Percentiles rank a stretch among this genome's conserved stretches.
phyloP scores from a whole-genome alignment of 1,140 invertebrate genomes.

The Chlorops oryzae region DNA sequence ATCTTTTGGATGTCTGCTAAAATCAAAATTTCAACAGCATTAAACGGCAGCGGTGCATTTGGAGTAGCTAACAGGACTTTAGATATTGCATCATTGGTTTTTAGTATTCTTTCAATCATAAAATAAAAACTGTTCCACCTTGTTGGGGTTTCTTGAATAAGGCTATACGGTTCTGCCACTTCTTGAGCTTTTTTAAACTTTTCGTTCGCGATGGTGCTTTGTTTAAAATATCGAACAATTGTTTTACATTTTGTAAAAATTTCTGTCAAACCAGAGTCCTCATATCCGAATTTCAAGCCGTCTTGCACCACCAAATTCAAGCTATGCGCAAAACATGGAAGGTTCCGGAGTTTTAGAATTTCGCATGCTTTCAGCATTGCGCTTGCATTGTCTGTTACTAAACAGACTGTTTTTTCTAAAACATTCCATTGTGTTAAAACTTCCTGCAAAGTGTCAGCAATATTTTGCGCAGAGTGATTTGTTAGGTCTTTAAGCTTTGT shows the following conservation, averaged over 20 bases:
- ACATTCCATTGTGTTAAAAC: slow-evolving; percentile 15
- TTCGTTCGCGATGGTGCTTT: slow-evolving; percentile 13
- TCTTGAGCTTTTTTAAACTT: slow-evolving; percentile 14
- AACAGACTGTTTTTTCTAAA: slow-evolving; percentile 14
- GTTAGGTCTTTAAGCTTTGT: slow-evolving; percentile 14
- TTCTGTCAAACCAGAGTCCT: slow-evolving; percentile 3
- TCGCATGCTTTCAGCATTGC: no score
- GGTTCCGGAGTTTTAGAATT: slow-evolving; percentile 11
- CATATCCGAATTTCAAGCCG: slow-evolving; percentile 11
- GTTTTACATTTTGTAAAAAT: slow-evolving; percentile 8
- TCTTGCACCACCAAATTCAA: slow-evolving; percentile 16
- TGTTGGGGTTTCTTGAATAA: slow-evolving; percentile 13
- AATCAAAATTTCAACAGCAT: slow-evolving; percentile 10
- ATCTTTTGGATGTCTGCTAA: slow-evolving; percentile 11
- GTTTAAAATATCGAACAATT: slow-evolving; percentile 10
- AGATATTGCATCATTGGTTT: slow-evolving; percentile 10
- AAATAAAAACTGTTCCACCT: slow-evolving; percentile 15
- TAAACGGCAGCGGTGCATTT: slow-evolving; percentile 12
- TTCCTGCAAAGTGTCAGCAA: slow-evolving; percentile 13
- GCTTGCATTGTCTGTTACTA: slow-evolving; percentile 5
- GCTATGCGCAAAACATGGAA: slow-evolving; percentile 14
- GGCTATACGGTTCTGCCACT: slow-evolving; percentile 9
- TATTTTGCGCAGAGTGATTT: slow-evolving; percentile 17
- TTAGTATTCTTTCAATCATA: slow-evolving; percentile 11
- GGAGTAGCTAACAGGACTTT: slow-evolving; percentile 11